A percentile compares a stretch with the other conserved stretches of the same genome.
phyloP scores from a whole-genome alignment of 1,140 invertebrate species.

The Drosophila grimshawi region DNA sequence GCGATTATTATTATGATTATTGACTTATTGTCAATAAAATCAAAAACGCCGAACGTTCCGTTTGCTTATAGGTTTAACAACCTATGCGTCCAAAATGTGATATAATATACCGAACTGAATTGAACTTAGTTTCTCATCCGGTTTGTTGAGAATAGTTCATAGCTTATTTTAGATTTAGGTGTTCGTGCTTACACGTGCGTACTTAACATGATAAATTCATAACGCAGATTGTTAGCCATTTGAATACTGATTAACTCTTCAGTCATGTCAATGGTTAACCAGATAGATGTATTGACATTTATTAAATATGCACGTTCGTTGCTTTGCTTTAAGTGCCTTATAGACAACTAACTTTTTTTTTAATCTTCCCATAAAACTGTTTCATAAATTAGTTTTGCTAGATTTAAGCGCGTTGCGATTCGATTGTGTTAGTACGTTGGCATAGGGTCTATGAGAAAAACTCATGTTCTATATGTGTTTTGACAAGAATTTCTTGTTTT shows the following conservation, averaged over 20 bases:
- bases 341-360: slow-evolving; percentile 7
- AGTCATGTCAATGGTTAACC: too few relatives aligned
- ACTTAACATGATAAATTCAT: background rate
- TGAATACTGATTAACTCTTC: background rate
- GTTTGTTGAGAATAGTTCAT: slow-evolving; percentile 37
- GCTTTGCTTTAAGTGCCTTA: slow-evolving; percentile 23
- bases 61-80: slow-evolving; percentile 52
- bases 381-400: slow-evolving; percentile 6
- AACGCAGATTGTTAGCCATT: background rate
- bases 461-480: slow-evolving; percentile 25
- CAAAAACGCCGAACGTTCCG: slow-evolving; percentile 26
- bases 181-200: slow-evolving; percentile 11
- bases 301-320: background rate
- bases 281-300: slow-evolving; percentile 19
- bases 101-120: slow-evolving; percentile 2
- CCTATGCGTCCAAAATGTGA: slow-evolving; percentile 25
- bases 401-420: slow-evolving; percentile 1
- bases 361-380: slow-evolving; percentile 4
- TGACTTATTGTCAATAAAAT: slow-evolving; percentile 17
- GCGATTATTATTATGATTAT: slow-evolving; percentile 35
- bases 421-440: slow-evolving; percentile 14
- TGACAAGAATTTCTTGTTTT: slow-evolving; percentile 49
- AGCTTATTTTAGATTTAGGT: background rate
- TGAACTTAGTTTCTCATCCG: slow-evolving; percentile 28
- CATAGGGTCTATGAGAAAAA: slow-evolving; percentile 1